Base-by-base conservation (phyloP, 2,797 vertebrate species). In the Gila robusta region DNA sequence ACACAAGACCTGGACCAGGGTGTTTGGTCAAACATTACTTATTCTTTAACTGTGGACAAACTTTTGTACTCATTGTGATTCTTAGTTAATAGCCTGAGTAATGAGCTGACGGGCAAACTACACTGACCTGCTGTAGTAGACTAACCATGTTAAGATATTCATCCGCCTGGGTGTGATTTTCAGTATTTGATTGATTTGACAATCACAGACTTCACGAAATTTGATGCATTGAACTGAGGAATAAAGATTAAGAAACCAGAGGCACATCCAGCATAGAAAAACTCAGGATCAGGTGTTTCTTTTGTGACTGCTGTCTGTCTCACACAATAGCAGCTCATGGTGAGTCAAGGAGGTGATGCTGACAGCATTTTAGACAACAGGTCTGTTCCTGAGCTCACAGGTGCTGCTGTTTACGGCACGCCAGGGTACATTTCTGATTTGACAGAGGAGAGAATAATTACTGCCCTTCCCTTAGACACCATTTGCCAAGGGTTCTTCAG, bases 351-450 rank as follows among this genome's bases (percentile, higher is more conserved):
- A 56, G 84, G 59, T 19, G 41, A 76, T 62, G 52, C 78, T 80
- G 86, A 85, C 62, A 67, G 87, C 88, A 80, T 89, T 49, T 85
- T 81, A 79, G 83, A 87, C 79, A 86, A 85, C 62, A 66, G 83
- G 84, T 79, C 47, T 85, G 74, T 82, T 82, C 59, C 76, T 59
- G 67, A 78, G 77, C 77, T 67, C 41, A 77, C 64, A 44, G 82
- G 54, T 89, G 82, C 37, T 44, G 74, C 67, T 86, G 88, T 80
- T 86, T 73, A 74, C 39, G 23, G 80, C 81, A 44, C 79, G 41
- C 79, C 72, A 23, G 81, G 79, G 71, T 74, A 73, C 72, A 78
- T 72, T 78, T 83, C 71, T 69, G 74, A 69, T 66, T 59, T 85
- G 67, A 82, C 82, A 41, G 72, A 59, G 74, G 72, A 79, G 70